Percentiles rank a stretch among this genome's conserved stretches.
phyloP scores from a whole-genome alignment of 2,113 vertebrate genomes.

The Zosterops pallidus region DNA sequence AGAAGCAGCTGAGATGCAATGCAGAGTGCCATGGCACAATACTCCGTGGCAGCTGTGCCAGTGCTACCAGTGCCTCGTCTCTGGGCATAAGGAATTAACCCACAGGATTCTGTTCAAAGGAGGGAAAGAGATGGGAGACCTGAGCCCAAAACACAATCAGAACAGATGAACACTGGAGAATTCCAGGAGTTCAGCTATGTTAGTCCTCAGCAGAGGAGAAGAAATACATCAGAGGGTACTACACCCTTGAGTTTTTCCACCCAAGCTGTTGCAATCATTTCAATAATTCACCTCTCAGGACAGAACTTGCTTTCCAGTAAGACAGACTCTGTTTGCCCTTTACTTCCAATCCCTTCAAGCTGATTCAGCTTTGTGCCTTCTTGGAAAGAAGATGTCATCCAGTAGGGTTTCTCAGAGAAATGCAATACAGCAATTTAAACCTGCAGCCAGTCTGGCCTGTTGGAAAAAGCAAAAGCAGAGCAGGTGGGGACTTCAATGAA shows the following conservation, averaged over 20 bases:
- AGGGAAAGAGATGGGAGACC: not conserved
- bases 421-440: not conserved
- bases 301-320: not conserved
- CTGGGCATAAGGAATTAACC: not conserved
- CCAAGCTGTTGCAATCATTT: not conserved
- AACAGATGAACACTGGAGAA: not conserved
- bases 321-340: not conserved
- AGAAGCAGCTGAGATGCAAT: not conserved
- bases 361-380: not conserved
- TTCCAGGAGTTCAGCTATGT: not conserved
- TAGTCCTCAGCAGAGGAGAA: not conserved
- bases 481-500: not conserved
- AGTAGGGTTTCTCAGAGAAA: not conserved
- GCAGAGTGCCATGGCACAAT: not conserved
- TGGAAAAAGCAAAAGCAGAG: not conserved
- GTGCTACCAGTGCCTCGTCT: accelerated
- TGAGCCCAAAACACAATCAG: not conserved
- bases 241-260: not conserved
- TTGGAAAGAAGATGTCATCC: not conserved
- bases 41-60: not conserved
- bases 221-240: not conserved
- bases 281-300: not conserved
- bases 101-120: not conserved
- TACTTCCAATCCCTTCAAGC: not conserved
- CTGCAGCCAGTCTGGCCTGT: not conserved